Conservation (phyloP, 2,888 invertebrate genomes). For the Cryptocephalus moraei region DNA sequence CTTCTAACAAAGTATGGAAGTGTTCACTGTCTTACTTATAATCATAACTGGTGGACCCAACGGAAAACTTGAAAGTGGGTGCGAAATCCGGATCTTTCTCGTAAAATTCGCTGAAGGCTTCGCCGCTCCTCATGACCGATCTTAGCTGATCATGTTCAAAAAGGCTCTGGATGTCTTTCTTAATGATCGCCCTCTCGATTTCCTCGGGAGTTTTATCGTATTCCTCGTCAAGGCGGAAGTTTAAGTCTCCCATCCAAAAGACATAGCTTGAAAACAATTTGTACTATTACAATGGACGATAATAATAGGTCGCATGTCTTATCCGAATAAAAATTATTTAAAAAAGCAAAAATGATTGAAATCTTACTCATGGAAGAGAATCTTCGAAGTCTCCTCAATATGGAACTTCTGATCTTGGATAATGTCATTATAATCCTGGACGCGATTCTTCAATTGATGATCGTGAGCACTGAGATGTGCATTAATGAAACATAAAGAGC, state of each 20-base stretch:
- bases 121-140: slow-evolving; percentile 57
- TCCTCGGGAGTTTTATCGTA: slow-evolving; percentile 51
- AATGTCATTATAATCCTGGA: slow-evolving; percentile 81
- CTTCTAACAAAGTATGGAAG: too few relatives aligned
- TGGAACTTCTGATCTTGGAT: slow-evolving; percentile 74
- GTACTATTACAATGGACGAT: too few relatives aligned
- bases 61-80: slow-evolving; percentile 79
- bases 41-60: slow-evolving; percentile 67
- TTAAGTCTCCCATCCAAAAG: slow-evolving; percentile 87
- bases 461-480: slow-evolving; percentile 87
- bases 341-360: not conserved
- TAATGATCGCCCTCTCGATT: slow-evolving; percentile 54
- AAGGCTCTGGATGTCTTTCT: slow-evolving; percentile 54
- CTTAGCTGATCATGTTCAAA: slow-evolving; percentile 68
- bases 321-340: too few relatives aligned
- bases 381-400: slow-evolving; percentile 65
- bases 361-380: slow-evolving; percentile 84
- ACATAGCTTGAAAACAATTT: slow-evolving; percentile 52
- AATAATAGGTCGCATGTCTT: too few relatives aligned
- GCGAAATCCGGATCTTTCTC: slow-evolving; percentile 69
- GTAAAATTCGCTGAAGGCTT: slow-evolving; percentile 73
- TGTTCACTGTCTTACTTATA: slow-evolving; percentile 52
- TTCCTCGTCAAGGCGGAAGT: slow-evolving; percentile 68
- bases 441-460: slow-evolving; percentile 69
- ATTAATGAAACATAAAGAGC: slow-evolving; percentile 81